phyloP scores from a whole-genome alignment of 2,113 vertebrate genomes.

The Barnardius zonarius region DNA sequence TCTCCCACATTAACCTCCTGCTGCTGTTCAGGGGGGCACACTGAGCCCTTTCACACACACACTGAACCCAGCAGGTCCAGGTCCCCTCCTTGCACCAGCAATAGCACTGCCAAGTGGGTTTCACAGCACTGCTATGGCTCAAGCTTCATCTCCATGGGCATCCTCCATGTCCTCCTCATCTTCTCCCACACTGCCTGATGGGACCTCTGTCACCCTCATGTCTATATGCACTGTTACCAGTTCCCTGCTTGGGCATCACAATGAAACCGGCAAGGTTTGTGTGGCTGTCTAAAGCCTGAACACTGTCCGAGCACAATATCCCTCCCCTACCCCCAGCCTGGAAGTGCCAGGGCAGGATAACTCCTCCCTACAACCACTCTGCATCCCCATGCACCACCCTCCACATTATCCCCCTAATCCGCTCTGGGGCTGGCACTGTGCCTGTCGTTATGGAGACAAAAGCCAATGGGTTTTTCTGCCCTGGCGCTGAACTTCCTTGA shows the following conservation, averaged over 20 bases:
- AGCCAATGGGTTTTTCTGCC: not conserved
- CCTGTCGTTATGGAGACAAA: not conserved
- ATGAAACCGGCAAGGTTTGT: not conserved
- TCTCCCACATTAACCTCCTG: not conserved
- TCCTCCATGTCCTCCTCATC: not conserved
- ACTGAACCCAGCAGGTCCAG: not conserved
- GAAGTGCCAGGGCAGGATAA: not conserved
- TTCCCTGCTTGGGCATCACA: fast-evolving
- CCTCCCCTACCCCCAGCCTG: not conserved
- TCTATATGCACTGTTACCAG: not conserved
- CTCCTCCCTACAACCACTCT: not conserved
- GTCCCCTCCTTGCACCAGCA: not conserved
- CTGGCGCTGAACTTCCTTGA: not conserved
- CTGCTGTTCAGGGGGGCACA: fast-evolving
- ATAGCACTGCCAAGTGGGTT: not conserved
- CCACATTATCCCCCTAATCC: not conserved
- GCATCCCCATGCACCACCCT: fast-evolving
- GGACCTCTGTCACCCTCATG: not conserved
- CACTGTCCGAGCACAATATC: fast-evolving
- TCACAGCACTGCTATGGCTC: not conserved
- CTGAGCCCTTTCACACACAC: not conserved
- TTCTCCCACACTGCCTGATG: fast-evolving
- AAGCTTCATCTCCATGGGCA: fast-evolving
- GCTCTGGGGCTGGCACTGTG: not conserved
- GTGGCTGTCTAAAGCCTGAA: fast-evolving